Conservation (phyloP, 2,797 vertebrate species). For the Danio albolineatus region DNA sequence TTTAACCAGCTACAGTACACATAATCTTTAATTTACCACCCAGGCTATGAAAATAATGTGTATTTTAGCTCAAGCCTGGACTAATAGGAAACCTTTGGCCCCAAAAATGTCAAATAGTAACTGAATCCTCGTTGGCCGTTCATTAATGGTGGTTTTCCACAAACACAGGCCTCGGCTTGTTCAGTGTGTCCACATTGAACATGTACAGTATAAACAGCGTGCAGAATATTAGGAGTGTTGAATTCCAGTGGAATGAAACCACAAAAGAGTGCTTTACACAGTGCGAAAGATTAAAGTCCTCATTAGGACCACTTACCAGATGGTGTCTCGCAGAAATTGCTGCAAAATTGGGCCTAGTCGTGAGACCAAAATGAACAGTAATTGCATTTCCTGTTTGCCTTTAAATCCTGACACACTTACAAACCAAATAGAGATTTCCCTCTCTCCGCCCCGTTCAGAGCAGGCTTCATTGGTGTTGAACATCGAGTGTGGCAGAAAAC, state of each 20-base stretch:
- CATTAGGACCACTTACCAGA: conserved; percentile 77
- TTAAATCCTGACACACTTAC: conserved; percentile 54
- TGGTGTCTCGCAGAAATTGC: conserved; percentile 77
- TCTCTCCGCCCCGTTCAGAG: conserved; percentile 4
- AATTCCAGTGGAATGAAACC: conserved; percentile 73
- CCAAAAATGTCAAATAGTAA: conserved; percentile 61
- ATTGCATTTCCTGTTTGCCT: conserved; percentile 81
- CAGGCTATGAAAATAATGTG: conserved; percentile 38
- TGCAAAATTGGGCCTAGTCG: conserved; percentile 75
- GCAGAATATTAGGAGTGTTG: conserved; percentile 75
- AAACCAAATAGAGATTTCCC: conserved; percentile 55
- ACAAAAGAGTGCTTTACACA: conserved; percentile 65
- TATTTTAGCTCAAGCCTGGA: conserved; percentile 27
- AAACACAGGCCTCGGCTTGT: conserved; percentile 69
- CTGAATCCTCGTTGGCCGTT: conserved; percentile 72
- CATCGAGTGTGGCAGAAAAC: conserved; percentile 20
- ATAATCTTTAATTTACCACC: conserved; percentile 44
- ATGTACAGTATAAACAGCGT: conserved; percentile 74
- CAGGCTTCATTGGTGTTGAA: conserved; percentile 16
- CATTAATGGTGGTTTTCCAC: conserved; percentile 73
- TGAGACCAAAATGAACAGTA: conserved; percentile 72
- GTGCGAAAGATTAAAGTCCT: conserved; percentile 74
- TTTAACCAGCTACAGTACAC: conserved; percentile 6
- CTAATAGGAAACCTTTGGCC: conserved; percentile 60
- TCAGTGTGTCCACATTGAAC: conserved; percentile 65